Evolutionary conservation across 2,888 invertebrate species (phyloP), one percentile per base, ranked within the genome.

Genomic region (Eustalomyia histrio): DNA sequence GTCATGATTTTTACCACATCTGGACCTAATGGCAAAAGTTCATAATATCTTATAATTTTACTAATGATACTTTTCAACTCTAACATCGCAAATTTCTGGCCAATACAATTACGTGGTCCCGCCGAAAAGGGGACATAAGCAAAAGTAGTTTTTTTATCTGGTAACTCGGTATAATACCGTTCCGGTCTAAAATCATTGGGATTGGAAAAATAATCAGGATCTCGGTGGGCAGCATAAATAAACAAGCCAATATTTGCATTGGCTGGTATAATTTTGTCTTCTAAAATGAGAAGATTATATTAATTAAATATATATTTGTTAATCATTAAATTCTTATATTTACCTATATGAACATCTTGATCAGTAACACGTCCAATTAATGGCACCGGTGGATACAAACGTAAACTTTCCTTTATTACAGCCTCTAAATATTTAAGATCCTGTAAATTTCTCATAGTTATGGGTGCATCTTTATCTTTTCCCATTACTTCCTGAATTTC

Each of bases 371-470:
- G 91, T 9, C 92, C 92, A 55, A 95, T 92, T 24, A 94, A 90
- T 39, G 93, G 93, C 4, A 94, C 94, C 61, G 94, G 93, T 0
- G 94, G 94, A 85, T 92, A 93, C 24, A 94, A 85, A 47, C 94
- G 89, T 79, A 94, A 84, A 0, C 93, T 91, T 87, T 94, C 94
- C 85, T 94, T 94, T 24, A 94, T 92, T 68, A 93, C 94, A 76
- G 92, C 92, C 76, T 94, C 94, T 78, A 94, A 89, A 57, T 87
- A 89, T 75, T 87, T 88, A 0, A 89, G 83, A 57, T 88, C 83
- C 14, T 86, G 85, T 1, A 89, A 83, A 21, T 88, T 83, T 0
- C 85, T 83, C 71, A 86, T 78, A 0, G 79, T 85, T 7, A 86
- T 64, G 1, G 86, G 39, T 3, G 73, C 71, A 1, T 82, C 58